Evolutionary conservation across 2,113 vertebrate species (phyloP), one percentile per base, ranked within the genome.

Genomic region (Coturnix japonica): DNA sequence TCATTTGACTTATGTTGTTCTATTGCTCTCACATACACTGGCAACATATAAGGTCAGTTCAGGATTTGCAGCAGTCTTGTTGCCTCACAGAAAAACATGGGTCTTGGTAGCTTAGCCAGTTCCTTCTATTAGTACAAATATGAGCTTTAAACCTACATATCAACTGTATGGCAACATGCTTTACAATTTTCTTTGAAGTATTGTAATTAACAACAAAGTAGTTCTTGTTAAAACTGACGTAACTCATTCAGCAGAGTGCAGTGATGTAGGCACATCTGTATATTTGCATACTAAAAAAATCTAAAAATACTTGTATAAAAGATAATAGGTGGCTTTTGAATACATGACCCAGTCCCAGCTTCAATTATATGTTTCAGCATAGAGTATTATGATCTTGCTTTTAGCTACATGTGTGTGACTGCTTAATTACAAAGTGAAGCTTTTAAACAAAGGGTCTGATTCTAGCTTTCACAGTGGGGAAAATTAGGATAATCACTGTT

Each of bases 391-490:
- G 95, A 95, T 96, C 81, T 96, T 95, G 95, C 41, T 96, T 97
- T 96, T 86, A 97, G 81, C 86, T 96, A 72, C 85, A 46, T 90
- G 61, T 92, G 83, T 95, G 95, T 95, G 97, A 98, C 94, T 96
- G 80, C 76, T 53, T 97, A 97, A 98, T 98, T 96, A 96, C 94
- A 97, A 95, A 94, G 93, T 43, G 96, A 74, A 63, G 63, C 82
- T 85, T 88, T 95, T 95, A 93, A 96, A 95, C 46, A 95, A 91
- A 95, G 72, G 85, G 54, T 31, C 56, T 85, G 41, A 64, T 91
- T 93, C 70, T 69, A 25, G 51, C 49, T 35, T 23, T 86, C 60
- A 88, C 33, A 65, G 10, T 19, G 46, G 54, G 39, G 21, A 72
- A 71, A 60, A 37, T 69, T 57, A 82, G 66, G 44, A 89, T 81